Base-by-base conservation (phyloP, 2,888 invertebrate genomes). In the Thecocarcelia acutangulata region DNA sequence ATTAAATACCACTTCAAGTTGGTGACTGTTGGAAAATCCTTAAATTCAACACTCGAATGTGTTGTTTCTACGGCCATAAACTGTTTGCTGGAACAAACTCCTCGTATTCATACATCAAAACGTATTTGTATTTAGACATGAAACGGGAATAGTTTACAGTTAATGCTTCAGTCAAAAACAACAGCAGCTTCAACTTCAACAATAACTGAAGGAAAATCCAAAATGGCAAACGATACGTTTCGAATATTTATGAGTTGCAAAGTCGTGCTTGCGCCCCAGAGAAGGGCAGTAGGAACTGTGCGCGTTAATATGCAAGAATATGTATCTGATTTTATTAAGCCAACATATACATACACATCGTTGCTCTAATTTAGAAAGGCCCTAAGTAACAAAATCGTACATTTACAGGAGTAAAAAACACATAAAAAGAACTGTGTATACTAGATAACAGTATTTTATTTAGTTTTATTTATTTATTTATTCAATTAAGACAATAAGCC, bases 201-300 rank as follows among this genome's bases (percentile, higher is more conserved):
- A 44, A 28, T 17, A 58, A 61, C 15, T 40, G n/a, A 44, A 68
- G 17, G 24, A 72, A 61, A 28, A 68, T 61, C 50, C 42, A 68
- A 66, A 56, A 58, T 68, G 50, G 58, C 69, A 58, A 76, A 79
- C 78, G 76, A 80, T 79, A 76, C 76, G 76, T 73, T 80, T 52
- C 86, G 88, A 88, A 88, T 88, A 88, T 88, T 88, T 88, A 88
- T 88, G 88, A 87, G 85, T 84, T 84, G 85, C 87, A 86, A 88
- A 87, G 88, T 85, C 85, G 85, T 86, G 85, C 85, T 88, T 87
- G 85, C 84, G 80, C 82, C 79, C 79, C 79, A 33, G 33, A 9
- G 33, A 33, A 33, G 3, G 33, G 9, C 33, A 33, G 8, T 8
- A 33, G 5, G 33, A 33, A 33, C 5, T n/a, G 33, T 9, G 33